Evolutionary conservation across 2,888 invertebrate species (phyloP), one percentile per base, ranked within the genome.

Genomic region (Ophioninae sp.): DNA sequence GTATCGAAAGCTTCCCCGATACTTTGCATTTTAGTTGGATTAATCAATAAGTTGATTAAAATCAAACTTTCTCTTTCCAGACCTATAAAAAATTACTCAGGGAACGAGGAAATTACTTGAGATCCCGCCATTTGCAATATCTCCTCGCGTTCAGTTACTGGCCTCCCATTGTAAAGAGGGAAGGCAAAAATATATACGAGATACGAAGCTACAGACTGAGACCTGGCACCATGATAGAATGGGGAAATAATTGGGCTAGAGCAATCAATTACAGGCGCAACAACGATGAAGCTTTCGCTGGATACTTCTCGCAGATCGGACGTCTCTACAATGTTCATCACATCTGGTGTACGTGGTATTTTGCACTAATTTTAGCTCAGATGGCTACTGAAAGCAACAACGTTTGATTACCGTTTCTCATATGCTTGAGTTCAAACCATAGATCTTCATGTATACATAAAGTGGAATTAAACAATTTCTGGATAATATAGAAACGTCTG

Each of bases 181-280:
- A 94, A 0, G 95, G 95, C 2, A 94, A 94, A 82, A 97, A 99
- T 92, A 97, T 99, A 87, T 99, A 99, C 91, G 99, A 99, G 94
- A 97, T 99, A 90, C 95, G 98, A 89, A 95, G 96, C 88, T 98
- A 97, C 93, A 97, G 98, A 86, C 94, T 99, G 63, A 98, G 98
- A 93, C 99, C 99, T 0, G 99, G 99, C 72, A 99, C 99, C 0
- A 99, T 99, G 99, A 99, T 99, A 88, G 99, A 99, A 93, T 99
- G 99, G 99, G 99, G 99, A 79, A 99, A 99, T 93, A 99, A 99
- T 93, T 99, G 99, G 99, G 98, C 98, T 0, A 95, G 98, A 89
- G 99, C 98, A 6, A 97, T 99, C 76, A 97, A 97, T 89, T 97
- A 96, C 93, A 95, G 99, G 37, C 96, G 96, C 89, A 96, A 97